Percentiles rank a stretch among this genome's conserved stretches.
Conservation (phyloP, 2,113 vertebrate species). For the Lamprotornis superbus region DNA sequence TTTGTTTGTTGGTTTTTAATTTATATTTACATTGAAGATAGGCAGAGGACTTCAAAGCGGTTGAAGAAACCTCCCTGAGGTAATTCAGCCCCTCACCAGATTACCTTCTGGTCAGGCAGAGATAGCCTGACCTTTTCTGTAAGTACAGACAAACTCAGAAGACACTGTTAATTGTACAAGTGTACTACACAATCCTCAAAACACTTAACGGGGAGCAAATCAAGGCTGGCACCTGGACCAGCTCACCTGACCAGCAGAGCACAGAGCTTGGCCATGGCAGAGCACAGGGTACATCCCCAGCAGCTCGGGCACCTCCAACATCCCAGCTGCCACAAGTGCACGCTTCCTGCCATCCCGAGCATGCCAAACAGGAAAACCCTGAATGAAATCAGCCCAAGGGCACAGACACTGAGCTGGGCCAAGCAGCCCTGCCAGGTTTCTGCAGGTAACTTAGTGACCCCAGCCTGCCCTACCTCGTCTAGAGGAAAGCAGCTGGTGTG, state of each 20-base stretch:
- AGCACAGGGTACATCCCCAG: neutral
- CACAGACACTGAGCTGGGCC: neutral
- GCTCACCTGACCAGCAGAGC: neutral
- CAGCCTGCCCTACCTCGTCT: accelerated
- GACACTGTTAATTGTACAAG: neutral
- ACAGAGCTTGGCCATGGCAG: accelerated
- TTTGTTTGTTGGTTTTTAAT: neutral
- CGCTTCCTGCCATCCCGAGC: accelerated
- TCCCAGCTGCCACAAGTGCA: accelerated
- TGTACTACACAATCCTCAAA: neutral
- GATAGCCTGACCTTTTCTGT: neutral
- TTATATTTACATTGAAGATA: neutral
- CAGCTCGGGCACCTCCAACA: accelerated
- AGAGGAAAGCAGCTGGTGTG: accelerated
- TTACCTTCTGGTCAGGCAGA: neutral
- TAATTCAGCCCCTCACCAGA: neutral
- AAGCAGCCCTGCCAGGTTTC: neutral
- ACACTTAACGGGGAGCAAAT: neutral
- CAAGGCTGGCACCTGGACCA: neutral
- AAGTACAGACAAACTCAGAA: neutral
- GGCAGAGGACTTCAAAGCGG: neutral
- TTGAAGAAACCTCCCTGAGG: neutral
- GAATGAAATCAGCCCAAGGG: neutral
- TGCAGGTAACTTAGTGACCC: neutral
- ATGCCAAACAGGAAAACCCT: neutral